These are phyloP conservation scores for Pipistrellus pipistrellus DNA, from an alignment of 2,797 vertebrate species.

Conservation along the genomic window DNA sequence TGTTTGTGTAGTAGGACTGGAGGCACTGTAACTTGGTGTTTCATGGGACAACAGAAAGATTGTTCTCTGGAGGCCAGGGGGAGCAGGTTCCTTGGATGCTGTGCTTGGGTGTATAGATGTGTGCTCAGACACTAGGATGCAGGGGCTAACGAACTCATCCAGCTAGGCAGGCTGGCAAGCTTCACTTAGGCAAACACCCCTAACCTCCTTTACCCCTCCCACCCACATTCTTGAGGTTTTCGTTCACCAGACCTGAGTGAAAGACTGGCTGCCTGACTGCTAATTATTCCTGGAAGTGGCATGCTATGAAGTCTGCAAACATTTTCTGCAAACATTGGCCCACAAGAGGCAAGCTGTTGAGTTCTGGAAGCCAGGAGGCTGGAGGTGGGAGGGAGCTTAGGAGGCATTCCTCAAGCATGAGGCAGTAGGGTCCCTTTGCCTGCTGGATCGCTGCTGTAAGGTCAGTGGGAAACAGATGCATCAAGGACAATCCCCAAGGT, in stretches of 20 bases:
- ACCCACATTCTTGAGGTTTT: constrained; percentile 77
- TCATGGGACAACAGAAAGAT: neutral
- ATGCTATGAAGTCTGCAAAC: constrained; percentile 80
- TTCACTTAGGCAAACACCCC: constrained; percentile 74
- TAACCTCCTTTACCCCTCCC: constrained; percentile 17
- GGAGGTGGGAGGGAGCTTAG: constrained; percentile 63
- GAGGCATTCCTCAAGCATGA: constrained; percentile 82
- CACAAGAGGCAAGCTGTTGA: constrained; percentile 77
- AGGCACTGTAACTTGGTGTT: neutral
- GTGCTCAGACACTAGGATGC: constrained; percentile 14
- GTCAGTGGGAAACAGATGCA: constrained; percentile 67
- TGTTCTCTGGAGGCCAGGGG: neutral
- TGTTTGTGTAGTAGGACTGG: neutral
- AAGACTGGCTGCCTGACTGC: constrained; percentile 73
- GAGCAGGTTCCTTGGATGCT: neutral
- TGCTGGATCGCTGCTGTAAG: constrained; percentile 62
- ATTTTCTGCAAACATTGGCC: constrained; percentile 82
- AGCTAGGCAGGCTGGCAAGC: constrained; percentile 44
- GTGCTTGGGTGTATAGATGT: neutral
- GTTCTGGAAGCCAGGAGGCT: constrained; percentile 79
- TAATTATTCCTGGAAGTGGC: constrained; percentile 81
- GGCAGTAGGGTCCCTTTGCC: constrained; percentile 64
- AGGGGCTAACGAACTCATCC: constrained; percentile 8
- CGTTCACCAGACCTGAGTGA: constrained; percentile 69
- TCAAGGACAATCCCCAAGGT: constrained; percentile 64